These are phyloP conservation scores for Barypeithes pellucidus DNA, from an alignment of 2,888 invertebrate genomes.

Conservation along the genomic window DNA sequence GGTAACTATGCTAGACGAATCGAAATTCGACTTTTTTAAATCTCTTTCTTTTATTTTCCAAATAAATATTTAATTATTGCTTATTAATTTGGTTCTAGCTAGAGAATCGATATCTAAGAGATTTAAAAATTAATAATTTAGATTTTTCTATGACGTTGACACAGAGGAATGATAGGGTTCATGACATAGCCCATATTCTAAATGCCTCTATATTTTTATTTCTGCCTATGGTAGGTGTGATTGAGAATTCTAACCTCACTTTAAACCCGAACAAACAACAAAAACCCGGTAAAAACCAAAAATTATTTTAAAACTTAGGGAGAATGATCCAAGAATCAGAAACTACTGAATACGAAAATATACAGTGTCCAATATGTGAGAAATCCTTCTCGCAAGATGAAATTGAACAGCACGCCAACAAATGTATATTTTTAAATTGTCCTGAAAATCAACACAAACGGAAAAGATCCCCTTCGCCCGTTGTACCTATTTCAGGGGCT, in stretches of 20 bases:
- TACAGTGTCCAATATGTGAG: slow-evolving; percentile 78
- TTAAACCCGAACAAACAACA: too few species aligned
- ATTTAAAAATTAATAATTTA: too few species aligned
- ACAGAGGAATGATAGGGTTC: not conserved
- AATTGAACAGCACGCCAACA: slow-evolving; percentile 80
- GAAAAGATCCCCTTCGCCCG: slow-evolving; percentile 63
- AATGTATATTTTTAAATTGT: slow-evolving; percentile 80
- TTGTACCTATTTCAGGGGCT: slow-evolving; percentile 25
- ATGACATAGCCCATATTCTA: not conserved
- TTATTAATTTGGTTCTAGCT: too few species aligned
- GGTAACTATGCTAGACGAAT: not conserved
- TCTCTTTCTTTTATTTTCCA: too few species aligned
- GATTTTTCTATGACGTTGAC: too few species aligned
- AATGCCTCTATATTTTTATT: too few species aligned
- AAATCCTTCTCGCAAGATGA: slow-evolving; percentile 72
- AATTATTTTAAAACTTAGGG: not conserved
- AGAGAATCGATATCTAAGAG: too few species aligned
- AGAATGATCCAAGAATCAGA: not conserved
- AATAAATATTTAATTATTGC: too few species aligned
- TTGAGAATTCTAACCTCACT: too few species aligned
- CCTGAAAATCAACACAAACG: slow-evolving; percentile 59
- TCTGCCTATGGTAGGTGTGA: too few species aligned
- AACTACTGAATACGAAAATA: not conserved
- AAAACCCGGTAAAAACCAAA: not conserved
- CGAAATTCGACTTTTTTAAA: too few species aligned